A percentile compares a stretch with the other conserved stretches of the same genome.
These are phyloP conservation scores for Machaerirhynchus nigripectus DNA, from an alignment of 2,113 vertebrate genomes.

Conservation along the genomic window DNA sequence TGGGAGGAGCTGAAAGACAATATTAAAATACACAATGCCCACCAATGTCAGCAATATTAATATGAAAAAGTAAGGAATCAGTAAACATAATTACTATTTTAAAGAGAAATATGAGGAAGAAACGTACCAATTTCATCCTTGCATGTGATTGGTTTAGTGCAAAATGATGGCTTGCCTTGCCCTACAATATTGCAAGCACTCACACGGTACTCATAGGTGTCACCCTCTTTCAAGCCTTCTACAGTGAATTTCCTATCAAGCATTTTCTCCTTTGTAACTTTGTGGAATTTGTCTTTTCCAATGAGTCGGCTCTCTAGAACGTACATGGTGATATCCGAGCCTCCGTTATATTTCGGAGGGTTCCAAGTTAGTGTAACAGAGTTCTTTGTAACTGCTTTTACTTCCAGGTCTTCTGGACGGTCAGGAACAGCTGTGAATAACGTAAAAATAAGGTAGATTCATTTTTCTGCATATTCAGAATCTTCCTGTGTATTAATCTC, in stretches of 20 bases:
- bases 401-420: constrained; percentile 92
- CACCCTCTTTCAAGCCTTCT: constrained; percentile 91
- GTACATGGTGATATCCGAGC: constrained; percentile 92
- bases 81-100: not conserved
- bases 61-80: not conserved
- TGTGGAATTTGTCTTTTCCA: constrained; percentile 92
- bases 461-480: not conserved
- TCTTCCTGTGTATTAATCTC: not conserved
- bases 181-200: constrained; percentile 94
- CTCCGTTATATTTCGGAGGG: constrained; percentile 90
- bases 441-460: not conserved
- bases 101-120: not conserved
- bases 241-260: constrained; percentile 87
- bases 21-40: not conserved
- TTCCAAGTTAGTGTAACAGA: constrained; percentile 91
- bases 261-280: constrained; percentile 88
- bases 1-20: constrained; percentile 84
- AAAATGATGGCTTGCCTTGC: constrained; percentile 93
- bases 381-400: constrained; percentile 88
- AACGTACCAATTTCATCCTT: constrained; percentile 91
- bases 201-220: constrained; percentile 93
- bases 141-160: constrained; percentile 95
- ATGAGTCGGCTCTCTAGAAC: constrained; percentile 91
- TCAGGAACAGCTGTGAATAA: constrained; percentile 85
- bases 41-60: constrained; percentile 4